phyloP scores from a whole-genome alignment of 2,797 vertebrate genomes.

The Rhinophrynus dorsalis region DNA sequence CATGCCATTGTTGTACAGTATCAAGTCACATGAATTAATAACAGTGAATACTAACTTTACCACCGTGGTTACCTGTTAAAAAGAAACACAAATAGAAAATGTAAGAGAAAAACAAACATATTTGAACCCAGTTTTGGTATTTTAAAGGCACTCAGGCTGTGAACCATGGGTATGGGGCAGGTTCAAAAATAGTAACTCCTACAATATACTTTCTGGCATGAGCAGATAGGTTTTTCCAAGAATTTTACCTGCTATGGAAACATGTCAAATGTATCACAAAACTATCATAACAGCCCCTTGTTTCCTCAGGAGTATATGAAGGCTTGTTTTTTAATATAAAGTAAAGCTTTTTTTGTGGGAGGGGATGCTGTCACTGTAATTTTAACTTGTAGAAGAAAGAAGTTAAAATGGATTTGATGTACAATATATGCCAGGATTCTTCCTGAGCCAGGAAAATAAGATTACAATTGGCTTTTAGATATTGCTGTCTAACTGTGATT shows the following conservation, averaged over 20 bases:
- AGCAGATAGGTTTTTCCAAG: not conserved
- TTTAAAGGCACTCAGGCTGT: constrained; percentile 4
- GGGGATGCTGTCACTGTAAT: not conserved
- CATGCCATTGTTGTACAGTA: constrained; percentile 54
- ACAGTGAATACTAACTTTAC: constrained; percentile 86
- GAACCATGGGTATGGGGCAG: not conserved
- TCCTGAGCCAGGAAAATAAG: constrained; percentile 30
- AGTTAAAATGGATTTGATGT: not conserved
- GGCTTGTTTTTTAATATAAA: not conserved
- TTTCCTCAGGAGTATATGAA: not conserved
- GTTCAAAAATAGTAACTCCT: not conserved
- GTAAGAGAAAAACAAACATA: not conserved
- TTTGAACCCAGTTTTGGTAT: not conserved
- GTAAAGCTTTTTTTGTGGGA: not conserved
- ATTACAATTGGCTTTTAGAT: constrained; percentile 22
- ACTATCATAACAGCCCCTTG: too few species aligned
- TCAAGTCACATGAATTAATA: constrained; percentile 60
- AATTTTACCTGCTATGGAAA: constrained; percentile 1
- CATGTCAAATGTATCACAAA: not conserved
- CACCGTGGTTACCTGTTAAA: constrained; percentile 77
- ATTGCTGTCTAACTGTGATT: constrained; percentile 12
- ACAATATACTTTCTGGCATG: not conserved
- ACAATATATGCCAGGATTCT: not conserved
- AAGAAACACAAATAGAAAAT: constrained; percentile 59
- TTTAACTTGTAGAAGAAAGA: not conserved